Conservation (phyloP, 2,797 vertebrate species). For the Stomatorhinus walkeri region DNA sequence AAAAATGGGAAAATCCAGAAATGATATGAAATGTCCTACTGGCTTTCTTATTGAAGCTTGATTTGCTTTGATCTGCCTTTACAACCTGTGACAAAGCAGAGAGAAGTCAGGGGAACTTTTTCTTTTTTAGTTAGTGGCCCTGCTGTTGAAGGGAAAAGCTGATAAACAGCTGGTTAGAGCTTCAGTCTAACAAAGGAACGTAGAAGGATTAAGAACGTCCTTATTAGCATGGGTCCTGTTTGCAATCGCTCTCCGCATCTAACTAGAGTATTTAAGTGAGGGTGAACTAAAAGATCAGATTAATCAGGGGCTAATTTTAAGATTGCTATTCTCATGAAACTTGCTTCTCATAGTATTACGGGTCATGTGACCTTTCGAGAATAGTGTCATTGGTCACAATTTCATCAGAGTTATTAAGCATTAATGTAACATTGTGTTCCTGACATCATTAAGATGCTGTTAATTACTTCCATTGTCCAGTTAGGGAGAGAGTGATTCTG, state of each 20-base stretch:
- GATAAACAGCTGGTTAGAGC: neutral
- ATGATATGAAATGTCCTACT: neutral
- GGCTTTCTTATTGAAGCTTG: constrained; percentile 10
- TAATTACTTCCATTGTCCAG: neutral
- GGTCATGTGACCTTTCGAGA: neutral
- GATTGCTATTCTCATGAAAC: neutral
- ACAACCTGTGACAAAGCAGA: neutral
- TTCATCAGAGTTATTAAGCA: neutral
- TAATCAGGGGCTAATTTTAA: neutral
- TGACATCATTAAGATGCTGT: neutral
- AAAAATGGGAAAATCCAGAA: neutral
- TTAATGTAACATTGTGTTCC: neutral
- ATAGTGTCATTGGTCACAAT: neutral
- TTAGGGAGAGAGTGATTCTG: neutral
- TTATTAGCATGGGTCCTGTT: neutral
- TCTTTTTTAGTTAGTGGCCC: neutral
- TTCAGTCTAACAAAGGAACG: neutral
- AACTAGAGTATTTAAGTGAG: neutral
- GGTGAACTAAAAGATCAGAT: neutral
- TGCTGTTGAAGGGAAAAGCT: neutral
- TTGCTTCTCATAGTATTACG: neutral
- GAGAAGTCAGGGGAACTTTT: neutral
- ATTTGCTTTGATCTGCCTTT: constrained; percentile 8
- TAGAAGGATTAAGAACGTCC: neutral
- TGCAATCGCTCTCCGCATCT: neutral